Percentiles rank a stretch among this genome's conserved stretches.
phyloP scores from a whole-genome alignment of 2,113 vertebrate species.

The Channa argus region DNA sequence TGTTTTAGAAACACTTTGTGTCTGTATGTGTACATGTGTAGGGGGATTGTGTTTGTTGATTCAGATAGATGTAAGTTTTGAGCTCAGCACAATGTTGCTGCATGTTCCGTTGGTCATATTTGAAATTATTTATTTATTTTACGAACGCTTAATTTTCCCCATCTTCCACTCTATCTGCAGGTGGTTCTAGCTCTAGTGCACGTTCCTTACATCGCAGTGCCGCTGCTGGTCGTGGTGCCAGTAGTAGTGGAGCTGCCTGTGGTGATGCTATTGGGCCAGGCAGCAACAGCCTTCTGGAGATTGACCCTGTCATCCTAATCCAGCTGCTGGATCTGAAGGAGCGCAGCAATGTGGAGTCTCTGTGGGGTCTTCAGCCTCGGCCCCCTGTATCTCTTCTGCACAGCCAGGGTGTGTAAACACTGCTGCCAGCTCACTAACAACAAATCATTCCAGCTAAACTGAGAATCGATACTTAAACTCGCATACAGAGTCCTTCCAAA shows the following conservation, averaged over 20 bases:
- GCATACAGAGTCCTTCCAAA: not conserved
- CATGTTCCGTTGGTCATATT: constrained; percentile 1
- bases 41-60: constrained; percentile 18
- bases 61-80: not conserved
- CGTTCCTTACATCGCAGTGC: constrained; percentile 70
- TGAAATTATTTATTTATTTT: not conserved
- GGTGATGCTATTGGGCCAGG: constrained; percentile 70
- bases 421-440: not conserved
- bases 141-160: too few relatives aligned
- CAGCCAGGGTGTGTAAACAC: constrained; percentile 84
- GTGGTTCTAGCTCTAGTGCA: constrained; percentile 79
- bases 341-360: constrained; percentile 90
- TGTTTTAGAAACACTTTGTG: constrained; percentile 64
- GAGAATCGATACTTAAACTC: constrained; percentile 11
- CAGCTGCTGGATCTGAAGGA: constrained; percentile 97
- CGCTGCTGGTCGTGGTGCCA: constrained; percentile 59
- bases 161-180: constrained; percentile 50
- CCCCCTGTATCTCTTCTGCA: constrained; percentile 91
- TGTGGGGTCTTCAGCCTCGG: constrained; percentile 95
- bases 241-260: constrained; percentile 58
- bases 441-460: constrained; percentile 22
- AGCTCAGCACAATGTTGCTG: constrained; percentile 4
- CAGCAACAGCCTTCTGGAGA: constrained; percentile 89
- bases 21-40: constrained; percentile 38
- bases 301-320: constrained; percentile 96